Evolutionary conservation across 2,113 vertebrate genomes (phyloP).

Genomic region (Bujurquina vittata): DNA sequence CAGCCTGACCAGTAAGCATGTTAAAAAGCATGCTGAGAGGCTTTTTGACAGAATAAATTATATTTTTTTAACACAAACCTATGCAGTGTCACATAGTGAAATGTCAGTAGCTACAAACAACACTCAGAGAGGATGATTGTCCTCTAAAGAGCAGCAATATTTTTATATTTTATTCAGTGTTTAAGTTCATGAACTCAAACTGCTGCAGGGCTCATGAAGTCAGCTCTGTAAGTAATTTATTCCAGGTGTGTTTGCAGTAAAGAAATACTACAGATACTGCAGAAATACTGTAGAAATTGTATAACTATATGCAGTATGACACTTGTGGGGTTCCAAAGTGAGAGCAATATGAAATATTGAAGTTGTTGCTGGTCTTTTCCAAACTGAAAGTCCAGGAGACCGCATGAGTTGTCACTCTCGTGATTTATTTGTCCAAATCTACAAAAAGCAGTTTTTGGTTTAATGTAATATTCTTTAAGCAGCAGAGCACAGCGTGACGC

Average conservation of each 20-base stretch:
- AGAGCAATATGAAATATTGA: neutral
- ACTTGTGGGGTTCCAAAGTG: neutral
- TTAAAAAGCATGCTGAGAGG: neutral
- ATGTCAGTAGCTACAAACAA: neutral
- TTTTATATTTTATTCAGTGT: neutral
- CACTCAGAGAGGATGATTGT: neutral
- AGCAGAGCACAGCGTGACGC: neutral
- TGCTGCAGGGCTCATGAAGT: neutral
- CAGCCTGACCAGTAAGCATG: neutral
- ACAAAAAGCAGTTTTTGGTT: neutral
- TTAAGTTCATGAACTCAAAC: conserved; percentile 17
- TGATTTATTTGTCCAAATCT: neutral
- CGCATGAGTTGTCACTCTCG: neutral
- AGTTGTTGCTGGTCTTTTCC: neutral
- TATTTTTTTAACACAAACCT: neutral
- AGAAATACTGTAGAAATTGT: neutral
- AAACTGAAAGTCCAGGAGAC: neutral
- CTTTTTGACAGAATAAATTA: neutral
- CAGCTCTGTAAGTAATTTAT: conserved; percentile 4
- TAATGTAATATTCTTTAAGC: neutral
- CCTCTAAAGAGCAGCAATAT: neutral
- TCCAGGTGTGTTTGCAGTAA: neutral
- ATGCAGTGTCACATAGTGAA: neutral
- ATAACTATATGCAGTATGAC: neutral
- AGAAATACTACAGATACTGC: neutral